phyloP scores from a whole-genome alignment of 2,797 vertebrate species.

The Heterohyrax brucei region DNA sequence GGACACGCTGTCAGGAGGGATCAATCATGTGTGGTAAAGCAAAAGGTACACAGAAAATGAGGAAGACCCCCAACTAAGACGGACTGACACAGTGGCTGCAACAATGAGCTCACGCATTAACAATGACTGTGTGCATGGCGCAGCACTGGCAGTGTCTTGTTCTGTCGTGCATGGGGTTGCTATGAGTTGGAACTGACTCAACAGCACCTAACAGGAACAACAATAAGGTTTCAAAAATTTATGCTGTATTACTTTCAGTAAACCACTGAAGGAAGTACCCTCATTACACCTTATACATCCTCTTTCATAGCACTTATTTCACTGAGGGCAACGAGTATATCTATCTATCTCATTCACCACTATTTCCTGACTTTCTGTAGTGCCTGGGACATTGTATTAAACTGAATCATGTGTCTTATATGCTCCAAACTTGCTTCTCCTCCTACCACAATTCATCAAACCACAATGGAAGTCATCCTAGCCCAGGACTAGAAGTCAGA shows the following conservation, averaged over 20 bases:
- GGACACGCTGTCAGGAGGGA: too few species aligned
- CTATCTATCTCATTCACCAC: background rate
- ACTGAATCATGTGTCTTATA: conserved; percentile 9
- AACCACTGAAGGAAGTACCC: background rate
- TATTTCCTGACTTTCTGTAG: background rate
- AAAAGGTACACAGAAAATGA: too few species aligned
- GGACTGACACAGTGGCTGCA: too few species aligned
- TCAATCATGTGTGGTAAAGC: too few species aligned
- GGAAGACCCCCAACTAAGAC: too few species aligned
- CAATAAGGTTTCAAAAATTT: conserved; percentile 38
- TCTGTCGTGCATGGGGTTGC: too few species aligned
- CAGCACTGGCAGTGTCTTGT: too few species aligned
- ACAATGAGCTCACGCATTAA: too few species aligned
- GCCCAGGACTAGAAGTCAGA: background rate
- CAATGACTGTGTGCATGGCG: too few species aligned
- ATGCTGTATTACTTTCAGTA: background rate
- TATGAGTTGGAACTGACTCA: too few species aligned
- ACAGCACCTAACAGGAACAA: too few species aligned
- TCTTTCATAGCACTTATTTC: background rate
- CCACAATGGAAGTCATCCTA: conserved; percentile 38
- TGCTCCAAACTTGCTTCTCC: conserved; percentile 51
- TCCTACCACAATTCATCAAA: conserved; percentile 15
- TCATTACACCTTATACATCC: background rate
- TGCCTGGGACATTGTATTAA: conserved; percentile 38
- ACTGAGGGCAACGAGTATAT: background rate